Evolutionary conservation across 2,888 invertebrate species (phyloP), one percentile per base, ranked within the genome.

Genomic region (Scaptomyza tumidula): DNA sequence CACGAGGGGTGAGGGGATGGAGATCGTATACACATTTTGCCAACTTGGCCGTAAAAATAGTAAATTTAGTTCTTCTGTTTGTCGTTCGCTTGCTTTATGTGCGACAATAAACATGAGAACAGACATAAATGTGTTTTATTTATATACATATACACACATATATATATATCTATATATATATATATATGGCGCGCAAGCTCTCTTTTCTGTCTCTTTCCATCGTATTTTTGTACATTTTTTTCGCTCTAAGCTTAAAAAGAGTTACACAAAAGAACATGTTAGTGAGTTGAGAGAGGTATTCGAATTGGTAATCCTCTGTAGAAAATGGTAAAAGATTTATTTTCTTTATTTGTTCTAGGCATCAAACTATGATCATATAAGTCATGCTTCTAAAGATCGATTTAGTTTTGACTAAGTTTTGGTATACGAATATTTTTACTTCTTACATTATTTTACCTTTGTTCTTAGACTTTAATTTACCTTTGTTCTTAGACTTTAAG

Each of bases 71-170:
- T 70, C 44, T 64, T 58, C n/a, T 46, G 46, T 66, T 44, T 53
- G 60, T 46, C 44, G 68, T 62, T 73, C 57, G 50, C 45, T 70
- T 74, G 76, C 84, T 84, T 87, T 87, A 85, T 82, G 85, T 85
- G 85, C 85, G 84, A 86, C 84, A 85, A 86, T 84, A 86, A 86
- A 86, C 86, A 85, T 85, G 84, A 84, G 86, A 77, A 84, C 69
- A 77, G 75, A 75, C 78, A 84, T 84, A 83, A 84, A 84, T 83
- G 86, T 78, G 61, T 78, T 72, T 79, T 78, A 69, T 78, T 77
- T 73, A 56, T 65, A 65, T 54, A 48, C 31, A 31, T 13, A 35
- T 4, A 13, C 13, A 3, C 13, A 13, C 1, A 13, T 35, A 48
- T 48, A 31, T 13, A 35, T 35, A 13, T 48, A 31, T 13, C 13